Evolutionary conservation across 2,888 invertebrate species (phyloP).

Genomic region (Heliothis peltigera): DNA sequence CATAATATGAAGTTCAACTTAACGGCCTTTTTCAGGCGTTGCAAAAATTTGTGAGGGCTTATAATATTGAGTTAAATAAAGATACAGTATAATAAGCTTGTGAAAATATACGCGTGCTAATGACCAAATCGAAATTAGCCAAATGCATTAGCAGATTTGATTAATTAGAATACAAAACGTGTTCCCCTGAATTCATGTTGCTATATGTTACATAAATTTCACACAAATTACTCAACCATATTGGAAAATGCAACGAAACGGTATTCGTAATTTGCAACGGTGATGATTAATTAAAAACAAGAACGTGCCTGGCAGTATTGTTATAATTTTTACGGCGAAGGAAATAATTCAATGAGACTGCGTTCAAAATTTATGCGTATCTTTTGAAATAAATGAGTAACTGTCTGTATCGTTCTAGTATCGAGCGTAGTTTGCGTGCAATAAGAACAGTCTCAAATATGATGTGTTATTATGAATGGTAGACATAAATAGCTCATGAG

Average conservation of each 20-base stretch:
- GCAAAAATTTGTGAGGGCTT: too few relatives aligned
- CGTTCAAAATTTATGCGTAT: slow-evolving; percentile 1
- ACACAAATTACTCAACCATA: slow-evolving; percentile 45
- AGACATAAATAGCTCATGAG: background rate
- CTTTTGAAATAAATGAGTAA: slow-evolving; percentile 2
- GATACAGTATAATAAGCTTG: too few relatives aligned
- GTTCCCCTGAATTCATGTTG: slow-evolving; percentile 27
- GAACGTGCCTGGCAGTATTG: slow-evolving; percentile 20
- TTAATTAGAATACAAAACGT: slow-evolving; percentile 44
- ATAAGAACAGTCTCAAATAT: background rate
- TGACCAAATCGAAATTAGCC: slow-evolving; percentile 31
- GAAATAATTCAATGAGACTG: slow-evolving; percentile 16
- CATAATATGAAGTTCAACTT: too few relatives aligned
- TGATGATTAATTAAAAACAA: slow-evolving; percentile 41
- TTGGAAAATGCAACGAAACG: slow-evolving; percentile 43
- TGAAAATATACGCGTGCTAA: slow-evolving; percentile 33
- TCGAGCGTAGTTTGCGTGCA: background rate
- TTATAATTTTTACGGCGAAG: slow-evolving; percentile 14
- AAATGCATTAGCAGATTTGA: slow-evolving; percentile 48
- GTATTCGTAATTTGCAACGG: slow-evolving; percentile 28
- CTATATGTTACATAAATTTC: slow-evolving; percentile 32
- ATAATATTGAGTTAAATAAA: too few relatives aligned
- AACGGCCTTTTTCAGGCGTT: too few relatives aligned
- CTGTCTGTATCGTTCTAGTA: background rate
- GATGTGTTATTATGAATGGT: background rate